A percentile compares a stretch with the other conserved stretches of the same genome.
phyloP scores from a whole-genome alignment of 2,888 invertebrate genomes.

The Acleris emargana region DNA sequence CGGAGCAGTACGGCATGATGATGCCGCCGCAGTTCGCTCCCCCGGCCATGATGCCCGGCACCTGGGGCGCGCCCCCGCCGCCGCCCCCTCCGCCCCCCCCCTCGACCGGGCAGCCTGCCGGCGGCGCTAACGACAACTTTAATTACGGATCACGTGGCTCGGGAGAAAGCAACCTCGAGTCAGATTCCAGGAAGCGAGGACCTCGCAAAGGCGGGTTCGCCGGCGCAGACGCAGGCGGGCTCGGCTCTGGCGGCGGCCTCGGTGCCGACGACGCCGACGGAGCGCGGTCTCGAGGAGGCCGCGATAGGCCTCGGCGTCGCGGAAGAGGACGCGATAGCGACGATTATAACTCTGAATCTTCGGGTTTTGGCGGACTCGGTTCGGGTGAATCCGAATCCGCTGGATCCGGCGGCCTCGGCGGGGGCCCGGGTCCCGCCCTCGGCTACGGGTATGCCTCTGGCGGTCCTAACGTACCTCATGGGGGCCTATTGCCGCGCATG shows the following conservation, averaged over 20 bases:
- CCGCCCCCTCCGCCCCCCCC: conserved; percentile 74
- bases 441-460: conserved; percentile 64
- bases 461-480: conserved; percentile 76
- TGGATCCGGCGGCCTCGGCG: conserved; percentile 50
- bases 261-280: conserved; percentile 43
- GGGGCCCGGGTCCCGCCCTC: conserved; percentile 57
- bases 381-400: conserved; percentile 51
- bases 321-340: conserved; percentile 73
- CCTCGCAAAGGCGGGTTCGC: conserved; percentile 56
- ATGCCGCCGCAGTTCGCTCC: conserved; percentile 57
- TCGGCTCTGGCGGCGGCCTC: conserved; percentile 45
- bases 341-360: conserved; percentile 56
- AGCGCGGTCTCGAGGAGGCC: conserved; percentile 59
- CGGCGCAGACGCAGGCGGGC: conserved; percentile 46
- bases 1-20: conserved; percentile 75
- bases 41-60: conserved; percentile 53
- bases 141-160: conserved; percentile 66
- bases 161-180: conserved; percentile 72
- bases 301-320: conserved; percentile 68
- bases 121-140: conserved; percentile 48
- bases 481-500: conserved; percentile 76
- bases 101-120: conserved; percentile 53
- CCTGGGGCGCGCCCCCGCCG: conserved; percentile 67
- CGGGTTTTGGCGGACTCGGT: conserved; percentile 59
- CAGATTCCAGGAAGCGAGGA: conserved; percentile 78